Percentiles rank a stretch among this genome's conserved stretches.
Evolutionary conservation across 2,797 vertebrate species (phyloP).

Genomic region (Pterois miles): DNA sequence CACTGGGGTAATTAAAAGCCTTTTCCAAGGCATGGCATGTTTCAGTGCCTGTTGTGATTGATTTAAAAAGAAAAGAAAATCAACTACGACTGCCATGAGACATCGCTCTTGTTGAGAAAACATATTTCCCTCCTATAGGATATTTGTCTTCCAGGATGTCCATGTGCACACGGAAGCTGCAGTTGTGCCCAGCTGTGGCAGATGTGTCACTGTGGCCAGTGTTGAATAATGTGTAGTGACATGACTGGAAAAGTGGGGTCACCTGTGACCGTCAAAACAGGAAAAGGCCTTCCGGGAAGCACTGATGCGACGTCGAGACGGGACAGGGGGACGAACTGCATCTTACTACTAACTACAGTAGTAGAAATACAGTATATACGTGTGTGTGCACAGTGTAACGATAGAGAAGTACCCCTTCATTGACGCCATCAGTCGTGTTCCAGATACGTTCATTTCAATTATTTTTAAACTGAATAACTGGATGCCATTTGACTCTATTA

Average conservation of each 20-base stretch:
- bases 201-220: slow-evolving; percentile 7
- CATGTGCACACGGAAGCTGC: slow-evolving; percentile 24
- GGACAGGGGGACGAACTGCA: background rate
- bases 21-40: background rate
- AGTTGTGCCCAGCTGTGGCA: slow-evolving; percentile 43
- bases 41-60: background rate
- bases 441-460: background rate
- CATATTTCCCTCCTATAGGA: background rate
- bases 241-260: slow-evolving; percentile 28
- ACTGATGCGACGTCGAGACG: background rate
- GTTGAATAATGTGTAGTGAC: slow-evolving; percentile 21
- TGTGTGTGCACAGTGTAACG: background rate
- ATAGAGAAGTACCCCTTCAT: background rate
- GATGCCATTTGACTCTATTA: too few species aligned
- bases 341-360: background rate
- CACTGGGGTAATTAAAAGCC: background rate
- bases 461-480: background rate
- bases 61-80: background rate
- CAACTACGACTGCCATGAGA: background rate
- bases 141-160: slow-evolving; percentile 41
- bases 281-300: slow-evolving; percentile 37
- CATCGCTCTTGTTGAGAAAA: background rate
- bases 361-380: background rate
- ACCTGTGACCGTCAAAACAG: slow-evolving; percentile 51
- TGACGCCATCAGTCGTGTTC: background rate